Conservation (phyloP, 2,113 vertebrate genomes). For the Cyphomyrus discorhynchus region DNA sequence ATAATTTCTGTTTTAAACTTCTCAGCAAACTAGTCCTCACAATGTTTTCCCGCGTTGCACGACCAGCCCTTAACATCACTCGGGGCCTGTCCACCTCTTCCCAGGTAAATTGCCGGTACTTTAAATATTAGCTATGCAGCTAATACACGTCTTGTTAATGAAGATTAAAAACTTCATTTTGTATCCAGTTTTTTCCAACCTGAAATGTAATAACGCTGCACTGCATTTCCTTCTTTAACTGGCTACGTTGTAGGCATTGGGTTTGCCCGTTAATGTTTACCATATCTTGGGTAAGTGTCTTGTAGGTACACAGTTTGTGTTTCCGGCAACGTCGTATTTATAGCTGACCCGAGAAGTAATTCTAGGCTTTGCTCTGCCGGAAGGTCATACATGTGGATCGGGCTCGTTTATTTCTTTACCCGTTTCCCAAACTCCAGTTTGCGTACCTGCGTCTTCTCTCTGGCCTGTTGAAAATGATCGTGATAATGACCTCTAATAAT, state of each 20-base stretch:
- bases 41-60: slow-evolving; percentile 62
- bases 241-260: neutral
- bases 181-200: neutral
- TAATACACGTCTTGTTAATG: neutral
- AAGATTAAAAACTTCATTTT: neutral
- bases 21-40: neutral
- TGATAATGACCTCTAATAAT: neutral
- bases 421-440: neutral
- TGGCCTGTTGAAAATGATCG: neutral
- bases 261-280: neutral
- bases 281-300: neutral
- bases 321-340: neutral
- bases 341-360: neutral
- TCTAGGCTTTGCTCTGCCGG: neutral
- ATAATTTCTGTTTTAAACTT: neutral
- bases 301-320: neutral
- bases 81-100: slow-evolving; percentile 56
- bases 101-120: slow-evolving; percentile 30
- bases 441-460: neutral
- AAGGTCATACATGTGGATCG: neutral
- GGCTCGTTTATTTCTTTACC: neutral
- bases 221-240: neutral
- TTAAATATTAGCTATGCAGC: neutral
- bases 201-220: neutral
- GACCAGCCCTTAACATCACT: slow-evolving; percentile 49